Base-by-base conservation (phyloP, 2,797 vertebrate genomes). In the Ispidina picta region DNA sequence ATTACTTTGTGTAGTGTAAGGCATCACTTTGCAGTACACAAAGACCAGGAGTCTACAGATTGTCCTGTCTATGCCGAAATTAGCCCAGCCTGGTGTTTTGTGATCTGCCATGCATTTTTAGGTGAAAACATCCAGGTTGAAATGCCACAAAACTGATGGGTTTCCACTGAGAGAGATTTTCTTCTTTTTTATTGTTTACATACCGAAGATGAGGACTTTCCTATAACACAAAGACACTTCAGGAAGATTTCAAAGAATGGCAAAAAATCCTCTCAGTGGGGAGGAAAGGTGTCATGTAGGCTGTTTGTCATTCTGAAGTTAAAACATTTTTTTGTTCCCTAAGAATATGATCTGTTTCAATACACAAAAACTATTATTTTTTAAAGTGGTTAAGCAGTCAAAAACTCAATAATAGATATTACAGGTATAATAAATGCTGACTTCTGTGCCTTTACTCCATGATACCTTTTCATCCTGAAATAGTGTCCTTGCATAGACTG, bases 321-420 rank as follows among this genome's bases (percentile, higher is more conserved):
- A 89, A 92, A 94, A 62, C 15, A 21, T 41, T 63, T 69, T 29
- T 51, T 76, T 68, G 14, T 8, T 71, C 74, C 37, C 33, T 54
- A 33, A 39, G 56, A 74, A 62, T 44, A 71, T 80, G 79, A 71
- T 37, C n/a, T 74, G 43, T 63, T 71, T 82, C 58, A 70, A 37
- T 66, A 44, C 76, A 39, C 37, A 79, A 88, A 89, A 86, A 18
- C 19, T 66, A 44, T 10, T 28, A 20, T 74, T 68, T 84, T 77
- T 83, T 48, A 10, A 79, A 83, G 41, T 5, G 2, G 37, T 75
- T 79, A 88, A 82, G 46, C 86, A 89, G 29, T 74, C 79, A 72
- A 39, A 28, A 85, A 83, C 52, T 95, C 92, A 90, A 73, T 89
- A 93, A 60, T 73, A 59, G 72, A n/a, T 86, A 64, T 81, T 83